A percentile compares a stretch with the other conserved stretches of the same genome.
These are phyloP conservation scores for Pogonomyrmex barbatus DNA, from an alignment of 1,140 invertebrate species.

Conservation along the genomic window DNA sequence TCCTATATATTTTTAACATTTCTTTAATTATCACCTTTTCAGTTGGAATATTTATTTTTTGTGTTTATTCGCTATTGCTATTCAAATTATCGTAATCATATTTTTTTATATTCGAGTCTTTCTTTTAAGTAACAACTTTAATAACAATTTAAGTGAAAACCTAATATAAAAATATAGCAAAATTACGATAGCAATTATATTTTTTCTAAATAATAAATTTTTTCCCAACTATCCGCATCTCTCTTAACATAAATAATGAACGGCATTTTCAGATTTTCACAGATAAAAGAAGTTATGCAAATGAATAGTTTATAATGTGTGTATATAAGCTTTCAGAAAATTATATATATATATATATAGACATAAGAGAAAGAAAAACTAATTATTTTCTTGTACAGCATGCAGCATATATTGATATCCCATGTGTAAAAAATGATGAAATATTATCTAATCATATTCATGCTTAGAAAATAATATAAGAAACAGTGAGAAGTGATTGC, in stretches of 20 bases:
- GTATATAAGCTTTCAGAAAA: not conserved
- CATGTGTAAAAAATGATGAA: not conserved
- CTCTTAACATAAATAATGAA: not conserved
- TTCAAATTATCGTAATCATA: not conserved
- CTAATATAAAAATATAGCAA: not conserved
- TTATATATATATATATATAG: not conserved
- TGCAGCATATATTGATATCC: not conserved
- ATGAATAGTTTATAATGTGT: not conserved
- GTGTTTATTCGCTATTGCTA: not conserved
- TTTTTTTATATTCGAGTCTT: not conserved
- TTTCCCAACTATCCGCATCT: not conserved
- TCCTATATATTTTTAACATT: not conserved
- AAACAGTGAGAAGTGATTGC: not conserved
- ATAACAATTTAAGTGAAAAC: not conserved
- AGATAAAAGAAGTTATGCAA: not conserved
- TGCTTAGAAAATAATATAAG: not conserved
- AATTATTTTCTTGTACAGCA: not conserved
- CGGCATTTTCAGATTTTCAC: not conserved
- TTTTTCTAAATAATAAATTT: not conserved
- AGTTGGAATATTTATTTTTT: not conserved
- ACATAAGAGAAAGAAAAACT: conserved; percentile 4
- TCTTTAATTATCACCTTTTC: not conserved
- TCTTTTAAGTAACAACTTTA: not conserved
- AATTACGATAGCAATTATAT: too few relatives aligned
- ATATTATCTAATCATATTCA: not conserved